A percentile compares a stretch with the other conserved stretches of the same genome.
These are phyloP conservation scores for Nanorana parkeri DNA, from an alignment of 2,113 vertebrate species.

Conservation along the genomic window DNA sequence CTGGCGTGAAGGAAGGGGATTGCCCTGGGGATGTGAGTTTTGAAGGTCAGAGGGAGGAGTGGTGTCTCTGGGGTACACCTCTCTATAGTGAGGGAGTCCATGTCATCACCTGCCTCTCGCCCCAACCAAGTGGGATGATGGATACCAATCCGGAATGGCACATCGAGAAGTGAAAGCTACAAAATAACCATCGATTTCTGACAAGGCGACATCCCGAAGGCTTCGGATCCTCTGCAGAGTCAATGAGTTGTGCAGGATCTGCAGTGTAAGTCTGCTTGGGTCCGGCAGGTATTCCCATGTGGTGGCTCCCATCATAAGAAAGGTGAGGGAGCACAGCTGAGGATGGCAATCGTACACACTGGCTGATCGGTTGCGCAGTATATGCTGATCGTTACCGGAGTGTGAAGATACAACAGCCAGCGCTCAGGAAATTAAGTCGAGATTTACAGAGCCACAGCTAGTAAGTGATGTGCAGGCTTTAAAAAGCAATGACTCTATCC, in stretches of 20 bases:
- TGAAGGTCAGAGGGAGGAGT: constrained; percentile 43
- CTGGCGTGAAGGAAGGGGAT: not conserved
- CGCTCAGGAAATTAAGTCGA: constrained; percentile 50
- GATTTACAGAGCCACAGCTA: constrained; percentile 41
- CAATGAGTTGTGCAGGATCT: constrained; percentile 51
- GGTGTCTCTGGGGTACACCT: not conserved
- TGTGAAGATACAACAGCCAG: constrained; percentile 52
- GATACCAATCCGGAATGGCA: not conserved
- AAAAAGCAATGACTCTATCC: constrained; percentile 40
- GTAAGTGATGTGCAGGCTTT: constrained; percentile 41
- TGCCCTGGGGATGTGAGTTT: not conserved
- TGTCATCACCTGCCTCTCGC: not conserved
- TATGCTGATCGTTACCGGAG: constrained; percentile 12
- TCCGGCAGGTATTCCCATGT: constrained; percentile 58
- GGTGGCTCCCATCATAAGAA: constrained; percentile 35
- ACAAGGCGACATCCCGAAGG: not conserved
- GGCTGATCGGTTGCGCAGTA: constrained; percentile 45
- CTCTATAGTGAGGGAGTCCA: not conserved
- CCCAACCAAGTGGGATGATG: not conserved
- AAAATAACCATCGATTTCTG: constrained; percentile 17
- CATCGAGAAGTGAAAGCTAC: not conserved
- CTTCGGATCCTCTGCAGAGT: constrained; percentile 49
- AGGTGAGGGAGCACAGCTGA: constrained; percentile 62
- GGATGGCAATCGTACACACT: constrained; percentile 55
- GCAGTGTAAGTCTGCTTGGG: constrained; percentile 51